These are phyloP conservation scores for Nematolebias whitei DNA, from an alignment of 2,113 vertebrate genomes.

Conservation along the genomic window DNA sequence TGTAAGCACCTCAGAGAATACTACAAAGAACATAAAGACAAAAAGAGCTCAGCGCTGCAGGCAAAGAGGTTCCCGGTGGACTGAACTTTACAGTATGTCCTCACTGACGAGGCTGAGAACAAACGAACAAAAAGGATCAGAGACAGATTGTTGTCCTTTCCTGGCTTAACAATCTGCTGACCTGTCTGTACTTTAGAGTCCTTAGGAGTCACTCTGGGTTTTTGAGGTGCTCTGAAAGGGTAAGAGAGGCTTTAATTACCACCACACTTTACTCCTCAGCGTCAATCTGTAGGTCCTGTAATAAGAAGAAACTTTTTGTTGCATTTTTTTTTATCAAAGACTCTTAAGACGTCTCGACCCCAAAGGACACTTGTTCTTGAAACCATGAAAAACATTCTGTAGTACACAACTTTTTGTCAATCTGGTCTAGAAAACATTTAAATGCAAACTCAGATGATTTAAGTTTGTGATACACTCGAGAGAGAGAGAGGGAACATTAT, in stretches of 20 bases:
- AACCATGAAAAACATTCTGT: no score
- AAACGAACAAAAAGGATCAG: conserved; percentile 3
- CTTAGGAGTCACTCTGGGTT: background rate
- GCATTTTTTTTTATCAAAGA: no score
- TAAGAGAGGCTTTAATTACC: conserved; percentile 6
- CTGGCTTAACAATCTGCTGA: background rate
- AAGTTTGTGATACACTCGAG: no score
- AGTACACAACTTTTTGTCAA: no score
- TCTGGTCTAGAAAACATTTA: no score
- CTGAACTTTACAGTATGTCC: conserved; percentile 8
- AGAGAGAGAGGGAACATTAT: no score
- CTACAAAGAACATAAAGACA: conserved; percentile 12
- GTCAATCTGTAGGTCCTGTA: conserved; percentile 1
- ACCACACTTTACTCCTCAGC: background rate
- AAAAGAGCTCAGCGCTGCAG: background rate
- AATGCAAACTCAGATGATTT: no score
- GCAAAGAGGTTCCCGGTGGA: conserved; percentile 9
- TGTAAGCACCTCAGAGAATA: conserved; percentile 11
- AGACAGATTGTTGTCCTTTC: conserved; percentile 20
- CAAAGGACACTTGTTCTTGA: no score
- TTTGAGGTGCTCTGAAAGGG: background rate
- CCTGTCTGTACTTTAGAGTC: conserved; percentile 9
- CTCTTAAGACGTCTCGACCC: background rate
- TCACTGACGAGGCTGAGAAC: conserved; percentile 1
- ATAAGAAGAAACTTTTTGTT: background rate